Evolutionary conservation across 2,797 vertebrate species (phyloP).

Genomic region (Alauda arvensis): DNA sequence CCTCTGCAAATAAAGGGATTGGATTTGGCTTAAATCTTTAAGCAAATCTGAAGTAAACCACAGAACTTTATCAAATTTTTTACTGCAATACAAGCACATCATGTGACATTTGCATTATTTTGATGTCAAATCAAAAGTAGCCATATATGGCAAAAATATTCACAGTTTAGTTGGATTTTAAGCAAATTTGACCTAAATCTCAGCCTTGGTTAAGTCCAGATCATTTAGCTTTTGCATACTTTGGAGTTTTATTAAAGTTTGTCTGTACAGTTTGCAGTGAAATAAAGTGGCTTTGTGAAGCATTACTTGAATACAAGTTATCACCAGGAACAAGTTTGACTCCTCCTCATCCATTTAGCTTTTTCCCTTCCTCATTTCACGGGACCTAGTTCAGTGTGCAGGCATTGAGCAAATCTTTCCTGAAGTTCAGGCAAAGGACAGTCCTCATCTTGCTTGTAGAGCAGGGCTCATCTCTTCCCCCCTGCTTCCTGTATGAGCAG

Average conservation of each 20-base stretch:
- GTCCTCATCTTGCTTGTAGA: background rate
- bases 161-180: background rate
- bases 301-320: background rate
- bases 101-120: conserved; percentile 13
- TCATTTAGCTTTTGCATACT: background rate
- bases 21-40: background rate
- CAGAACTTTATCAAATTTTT: background rate
- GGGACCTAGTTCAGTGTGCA: background rate
- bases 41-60: background rate
- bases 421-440: background rate
- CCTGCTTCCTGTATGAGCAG: background rate
- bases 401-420: background rate
- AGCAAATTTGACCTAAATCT: background rate
- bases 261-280: background rate
- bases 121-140: background rate
- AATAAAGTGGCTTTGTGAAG: background rate
- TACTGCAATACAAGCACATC: background rate
- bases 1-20: background rate
- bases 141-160: background rate
- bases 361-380: background rate
- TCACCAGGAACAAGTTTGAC: background rate
- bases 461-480: background rate
- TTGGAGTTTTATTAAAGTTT: background rate
- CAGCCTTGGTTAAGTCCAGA: background rate
- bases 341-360: background rate